phyloP scores from a whole-genome alignment of 2,888 invertebrate genomes.

The Ichneumoninae sp. region DNA sequence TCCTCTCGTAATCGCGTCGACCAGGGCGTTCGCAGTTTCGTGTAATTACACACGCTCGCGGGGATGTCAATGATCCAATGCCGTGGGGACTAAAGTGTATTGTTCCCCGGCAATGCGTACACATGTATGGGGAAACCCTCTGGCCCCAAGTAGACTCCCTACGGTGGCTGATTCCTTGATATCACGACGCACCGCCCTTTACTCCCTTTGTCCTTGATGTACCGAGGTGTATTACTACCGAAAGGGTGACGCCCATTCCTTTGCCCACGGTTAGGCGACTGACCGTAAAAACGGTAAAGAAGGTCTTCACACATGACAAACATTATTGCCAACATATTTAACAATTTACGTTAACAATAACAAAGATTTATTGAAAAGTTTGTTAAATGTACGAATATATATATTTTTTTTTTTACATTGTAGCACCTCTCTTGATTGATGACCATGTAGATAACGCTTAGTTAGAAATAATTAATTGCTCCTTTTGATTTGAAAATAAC shows the following conservation, averaged over 20 bases:
- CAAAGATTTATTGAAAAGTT: too few relatives aligned
- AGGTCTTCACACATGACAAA: too few relatives aligned
- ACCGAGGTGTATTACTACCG: constrained; percentile 19
- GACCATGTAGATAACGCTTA: too few relatives aligned
- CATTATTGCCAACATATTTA: too few relatives aligned
- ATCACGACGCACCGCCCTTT: constrained; percentile 80
- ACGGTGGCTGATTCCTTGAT: constrained; percentile 80
- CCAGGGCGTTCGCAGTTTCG: constrained; percentile 31
- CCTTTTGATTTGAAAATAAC: too few relatives aligned
- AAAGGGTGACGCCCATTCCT: constrained; percentile 22
- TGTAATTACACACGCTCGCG: constrained; percentile 20
- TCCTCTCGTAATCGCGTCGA: constrained; percentile 5
- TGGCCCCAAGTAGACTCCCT: constrained; percentile 78
- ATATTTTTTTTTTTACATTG: too few relatives aligned
- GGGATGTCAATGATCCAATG: background rate
- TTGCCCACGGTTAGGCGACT: background rate
- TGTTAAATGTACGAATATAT: too few relatives aligned
- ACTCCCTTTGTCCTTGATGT: constrained; percentile 77
- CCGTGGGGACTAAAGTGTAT: background rate
- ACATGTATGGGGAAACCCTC: constrained; percentile 62
- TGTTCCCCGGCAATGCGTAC: constrained; percentile 56
- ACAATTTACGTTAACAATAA: too few relatives aligned
- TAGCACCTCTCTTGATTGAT: too few relatives aligned
- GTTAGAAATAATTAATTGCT: too few relatives aligned
- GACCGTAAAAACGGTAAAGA: background rate